Evolutionary conservation across 2,888 invertebrate genomes (phyloP).

Genomic region (Melanotus villosus): DNA sequence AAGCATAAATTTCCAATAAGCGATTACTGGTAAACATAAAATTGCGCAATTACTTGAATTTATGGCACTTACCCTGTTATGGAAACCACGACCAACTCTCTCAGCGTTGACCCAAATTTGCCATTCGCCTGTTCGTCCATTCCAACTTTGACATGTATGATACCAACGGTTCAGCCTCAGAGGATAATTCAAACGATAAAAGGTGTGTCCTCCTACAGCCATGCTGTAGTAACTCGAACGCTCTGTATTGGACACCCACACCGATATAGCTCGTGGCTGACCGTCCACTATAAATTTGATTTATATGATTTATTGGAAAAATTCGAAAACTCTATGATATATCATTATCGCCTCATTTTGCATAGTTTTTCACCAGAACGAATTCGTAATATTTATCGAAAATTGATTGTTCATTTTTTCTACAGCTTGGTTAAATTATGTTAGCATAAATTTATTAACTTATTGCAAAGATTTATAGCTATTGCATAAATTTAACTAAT

Average conservation of each 20-base stretch:
- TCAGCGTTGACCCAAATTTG: constrained; percentile 91
- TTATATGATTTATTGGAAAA: too few species aligned
- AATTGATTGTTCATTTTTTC: too few species aligned
- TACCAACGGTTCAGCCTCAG: constrained; percentile 83
- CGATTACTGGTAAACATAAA: constrained; percentile 7
- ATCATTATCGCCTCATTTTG: too few species aligned
- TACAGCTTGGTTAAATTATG: too few species aligned
- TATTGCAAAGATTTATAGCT: too few species aligned
- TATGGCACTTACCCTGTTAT: constrained; percentile 78
- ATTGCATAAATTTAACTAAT: too few species aligned
- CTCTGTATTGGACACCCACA: constrained; percentile 86
- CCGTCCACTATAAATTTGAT: constrained; percentile 75
- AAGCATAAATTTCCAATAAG: not conserved
- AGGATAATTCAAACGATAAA: constrained; percentile 83
- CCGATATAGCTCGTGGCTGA: constrained; percentile 80
- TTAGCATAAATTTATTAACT: too few species aligned
- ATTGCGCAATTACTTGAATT: constrained; percentile 11
- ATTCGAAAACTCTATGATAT: too few species aligned
- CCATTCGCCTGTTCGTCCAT: constrained; percentile 91
- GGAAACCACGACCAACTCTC: constrained; percentile 87
- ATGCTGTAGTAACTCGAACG: constrained; percentile 87
- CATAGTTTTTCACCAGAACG: too few species aligned
- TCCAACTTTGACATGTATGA: constrained; percentile 91
- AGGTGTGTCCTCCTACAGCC: constrained; percentile 86
- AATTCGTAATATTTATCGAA: too few species aligned